Evolutionary conservation across 2,797 vertebrate species (phyloP).

Genomic region (Eremophila alpestris): DNA sequence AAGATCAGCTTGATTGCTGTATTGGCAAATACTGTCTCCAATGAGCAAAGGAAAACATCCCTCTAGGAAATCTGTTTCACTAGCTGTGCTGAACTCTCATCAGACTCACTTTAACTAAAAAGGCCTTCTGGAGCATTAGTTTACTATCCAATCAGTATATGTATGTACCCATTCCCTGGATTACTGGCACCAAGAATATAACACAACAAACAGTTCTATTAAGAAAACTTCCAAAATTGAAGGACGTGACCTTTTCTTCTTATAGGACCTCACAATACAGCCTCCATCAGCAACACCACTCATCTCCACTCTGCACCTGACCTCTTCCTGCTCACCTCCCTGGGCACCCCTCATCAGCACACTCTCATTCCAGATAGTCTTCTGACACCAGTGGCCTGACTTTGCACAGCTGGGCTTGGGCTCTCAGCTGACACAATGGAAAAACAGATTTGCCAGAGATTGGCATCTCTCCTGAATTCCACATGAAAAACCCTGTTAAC

Average conservation of each 20-base stretch:
- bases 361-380: neutral
- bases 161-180: neutral
- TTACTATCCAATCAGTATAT: neutral
- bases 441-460: neutral
- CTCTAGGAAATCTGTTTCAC: neutral
- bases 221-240: neutral
- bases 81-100: neutral
- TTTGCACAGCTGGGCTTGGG: neutral
- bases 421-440: neutral
- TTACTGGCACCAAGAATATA: neutral
- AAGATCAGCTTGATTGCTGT: neutral
- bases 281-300: neutral
- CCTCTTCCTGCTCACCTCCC: neutral
- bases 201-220: neutral
- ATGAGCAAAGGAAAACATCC: neutral
- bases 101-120: neutral
- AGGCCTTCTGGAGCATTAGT: neutral
- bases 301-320: neutral
- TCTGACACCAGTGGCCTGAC: neutral
- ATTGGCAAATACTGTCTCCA: neutral
- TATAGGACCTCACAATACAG: neutral
- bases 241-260: neutral
- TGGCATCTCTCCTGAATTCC: neutral
- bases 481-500: neutral
- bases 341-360: neutral